Percentiles rank a stretch among this genome's conserved stretches.
These are phyloP conservation scores for Vicugna pacos DNA, from an alignment of 2,113 vertebrate species.

Conservation along the genomic window DNA sequence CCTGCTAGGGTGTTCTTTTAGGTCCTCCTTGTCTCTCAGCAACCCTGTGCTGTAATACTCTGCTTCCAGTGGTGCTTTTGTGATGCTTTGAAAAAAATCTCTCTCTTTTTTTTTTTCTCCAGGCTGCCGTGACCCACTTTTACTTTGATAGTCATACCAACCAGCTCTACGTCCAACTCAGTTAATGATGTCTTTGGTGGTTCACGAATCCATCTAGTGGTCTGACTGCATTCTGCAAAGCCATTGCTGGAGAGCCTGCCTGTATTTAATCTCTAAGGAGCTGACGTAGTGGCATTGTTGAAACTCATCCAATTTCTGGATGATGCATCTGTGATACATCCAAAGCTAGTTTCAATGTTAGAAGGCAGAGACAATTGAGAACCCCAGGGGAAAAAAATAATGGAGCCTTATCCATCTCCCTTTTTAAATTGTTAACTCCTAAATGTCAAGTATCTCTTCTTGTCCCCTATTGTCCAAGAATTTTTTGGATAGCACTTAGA, in stretches of 20 bases:
- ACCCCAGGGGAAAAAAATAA: neutral
- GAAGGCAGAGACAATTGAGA: neutral
- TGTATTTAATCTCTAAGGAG: neutral
- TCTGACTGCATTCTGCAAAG: neutral
- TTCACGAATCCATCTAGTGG: neutral
- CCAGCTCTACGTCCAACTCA: neutral
- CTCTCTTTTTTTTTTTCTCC: neutral
- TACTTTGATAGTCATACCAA: neutral
- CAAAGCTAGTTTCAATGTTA: neutral
- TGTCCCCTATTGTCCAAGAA: neutral
- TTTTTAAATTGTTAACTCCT: neutral
- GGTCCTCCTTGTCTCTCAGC: neutral
- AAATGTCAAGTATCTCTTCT: neutral
- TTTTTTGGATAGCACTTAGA: neutral
- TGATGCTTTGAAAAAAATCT: neutral
- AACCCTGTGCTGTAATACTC: neutral
- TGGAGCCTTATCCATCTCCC: neutral
- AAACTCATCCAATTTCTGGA: constrained; percentile 42
- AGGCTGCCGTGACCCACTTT: constrained; percentile 47
- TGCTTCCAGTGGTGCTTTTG: neutral
- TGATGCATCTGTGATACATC: neutral
- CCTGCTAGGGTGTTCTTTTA: neutral
- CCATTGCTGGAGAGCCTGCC: neutral
- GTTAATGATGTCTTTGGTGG: neutral
- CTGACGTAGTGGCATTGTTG: neutral